These are phyloP conservation scores for Tapirus indicus DNA, from an alignment of 2,797 vertebrate genomes.

Conservation along the genomic window DNA sequence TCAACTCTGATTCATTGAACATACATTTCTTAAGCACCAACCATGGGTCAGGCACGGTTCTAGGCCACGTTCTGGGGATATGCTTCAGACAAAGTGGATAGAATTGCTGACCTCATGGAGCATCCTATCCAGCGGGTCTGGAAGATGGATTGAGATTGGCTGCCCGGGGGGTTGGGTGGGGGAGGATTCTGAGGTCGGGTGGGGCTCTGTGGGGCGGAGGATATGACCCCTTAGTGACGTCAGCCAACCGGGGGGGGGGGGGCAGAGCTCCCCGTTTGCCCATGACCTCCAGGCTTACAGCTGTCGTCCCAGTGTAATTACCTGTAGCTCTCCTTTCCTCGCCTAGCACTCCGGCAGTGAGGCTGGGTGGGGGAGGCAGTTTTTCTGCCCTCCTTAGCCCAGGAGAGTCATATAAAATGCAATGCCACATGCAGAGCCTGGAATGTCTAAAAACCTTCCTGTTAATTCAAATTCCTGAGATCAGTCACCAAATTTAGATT, in stretches of 20 bases:
- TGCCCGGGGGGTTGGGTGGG: background rate
- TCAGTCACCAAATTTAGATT: background rate
- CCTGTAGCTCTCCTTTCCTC: fast-evolving
- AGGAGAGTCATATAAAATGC: background rate
- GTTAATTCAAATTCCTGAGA: background rate
- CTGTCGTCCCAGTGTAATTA: background rate
- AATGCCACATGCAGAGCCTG: fast-evolving
- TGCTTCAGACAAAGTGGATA: fast-evolving
- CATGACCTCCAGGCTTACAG: fast-evolving
- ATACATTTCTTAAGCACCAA: fast-evolving
- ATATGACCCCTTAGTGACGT: background rate
- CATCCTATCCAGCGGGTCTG: fast-evolving
- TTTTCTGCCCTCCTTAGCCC: background rate
- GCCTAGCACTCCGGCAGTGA: fast-evolving
- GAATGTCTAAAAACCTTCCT: background rate
- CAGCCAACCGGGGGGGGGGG: background rate
- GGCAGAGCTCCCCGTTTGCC: background rate
- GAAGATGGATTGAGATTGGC: background rate
- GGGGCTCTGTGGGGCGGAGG: background rate
- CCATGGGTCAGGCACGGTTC: fast-evolving
- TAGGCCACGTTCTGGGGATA: background rate
- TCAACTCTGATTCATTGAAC: fast-evolving
- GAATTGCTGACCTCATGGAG: fast-evolving
- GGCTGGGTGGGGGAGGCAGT: fast-evolving
- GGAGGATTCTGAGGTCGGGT: background rate